These are phyloP conservation scores for Rhyacophila evoluta DNA, from an alignment of 2,888 invertebrate genomes.

Conservation along the genomic window DNA sequence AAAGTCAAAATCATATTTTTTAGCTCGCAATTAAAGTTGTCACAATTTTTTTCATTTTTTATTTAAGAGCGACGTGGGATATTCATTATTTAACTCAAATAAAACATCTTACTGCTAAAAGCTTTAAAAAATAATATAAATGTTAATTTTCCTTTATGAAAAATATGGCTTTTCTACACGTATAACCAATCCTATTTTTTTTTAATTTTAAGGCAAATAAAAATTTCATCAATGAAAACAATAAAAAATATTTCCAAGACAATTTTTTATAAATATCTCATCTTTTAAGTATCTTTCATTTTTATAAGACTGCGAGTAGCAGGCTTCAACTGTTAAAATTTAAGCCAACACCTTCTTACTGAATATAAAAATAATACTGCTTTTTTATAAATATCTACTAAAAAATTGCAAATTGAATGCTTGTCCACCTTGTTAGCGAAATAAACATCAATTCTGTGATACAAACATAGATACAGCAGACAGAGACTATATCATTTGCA, in stretches of 20 bases:
- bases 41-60: background rate
- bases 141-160: too few relatives aligned
- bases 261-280: background rate
- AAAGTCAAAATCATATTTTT: background rate
- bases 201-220: too few relatives aligned
- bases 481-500: too few relatives aligned
- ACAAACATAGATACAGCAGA: too few relatives aligned
- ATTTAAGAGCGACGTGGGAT: background rate
- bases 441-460: too few relatives aligned
- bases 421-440: too few relatives aligned
- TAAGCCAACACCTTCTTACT: background rate
- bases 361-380: constrained; percentile 10
- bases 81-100: background rate
- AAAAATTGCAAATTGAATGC: background rate
- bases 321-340: background rate
- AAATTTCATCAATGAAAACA: too few relatives aligned
- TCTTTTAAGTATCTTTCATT: background rate
- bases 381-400: background rate
- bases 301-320: background rate
- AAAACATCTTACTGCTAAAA: background rate
- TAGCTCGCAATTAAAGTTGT: background rate
- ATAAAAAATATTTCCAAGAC: background rate
- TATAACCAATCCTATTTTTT: too few relatives aligned
- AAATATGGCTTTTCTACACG: too few relatives aligned
- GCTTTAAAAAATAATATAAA: too few relatives aligned